Evolutionary conservation across 1,140 invertebrate genomes (phyloP).

Genomic region (Cotesia vestalis): DNA sequence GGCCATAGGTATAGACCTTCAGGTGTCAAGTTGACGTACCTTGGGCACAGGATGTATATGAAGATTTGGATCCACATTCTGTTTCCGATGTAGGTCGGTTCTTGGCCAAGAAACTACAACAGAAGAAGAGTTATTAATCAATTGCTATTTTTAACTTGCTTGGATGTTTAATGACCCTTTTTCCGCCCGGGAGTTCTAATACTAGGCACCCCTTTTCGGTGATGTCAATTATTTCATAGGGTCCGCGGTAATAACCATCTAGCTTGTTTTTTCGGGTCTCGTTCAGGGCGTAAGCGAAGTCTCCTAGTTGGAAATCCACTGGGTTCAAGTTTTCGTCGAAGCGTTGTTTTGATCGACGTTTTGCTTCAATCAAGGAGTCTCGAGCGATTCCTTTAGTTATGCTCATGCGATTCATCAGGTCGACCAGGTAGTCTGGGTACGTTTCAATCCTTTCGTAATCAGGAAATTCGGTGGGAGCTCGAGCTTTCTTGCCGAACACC

Average conservation of each 20-base stretch:
- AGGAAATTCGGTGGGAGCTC: neutral
- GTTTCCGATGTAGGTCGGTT: too few relatives aligned
- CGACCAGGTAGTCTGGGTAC: neutral
- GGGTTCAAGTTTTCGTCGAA: neutral
- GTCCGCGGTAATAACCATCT: neutral
- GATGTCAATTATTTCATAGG: conserved; percentile 26
- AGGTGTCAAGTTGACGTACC: too few relatives aligned
- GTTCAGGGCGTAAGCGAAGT: conserved; percentile 2
- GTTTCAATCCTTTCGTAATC: neutral
- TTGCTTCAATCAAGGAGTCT: neutral
- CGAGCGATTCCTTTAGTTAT: neutral
- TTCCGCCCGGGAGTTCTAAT: conserved; percentile 21
- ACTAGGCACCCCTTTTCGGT: conserved; percentile 2
- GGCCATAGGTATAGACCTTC: too few relatives aligned
- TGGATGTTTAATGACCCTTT: conserved; percentile 13
- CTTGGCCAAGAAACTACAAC: too few relatives aligned
- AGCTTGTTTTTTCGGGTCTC: conserved; percentile 12
- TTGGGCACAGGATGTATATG: too few relatives aligned
- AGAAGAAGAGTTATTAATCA: too few relatives aligned
- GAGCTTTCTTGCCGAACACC: neutral
- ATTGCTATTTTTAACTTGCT: neutral
- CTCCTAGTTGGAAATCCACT: conserved; percentile 8
- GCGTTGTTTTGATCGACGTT: conserved; percentile 7
- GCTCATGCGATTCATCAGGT: neutral
- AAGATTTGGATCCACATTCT: too few relatives aligned